Percentiles rank a stretch among this genome's conserved stretches.
Conservation (phyloP, 2,113 vertebrate genomes). For the Origma solitaria region DNA sequence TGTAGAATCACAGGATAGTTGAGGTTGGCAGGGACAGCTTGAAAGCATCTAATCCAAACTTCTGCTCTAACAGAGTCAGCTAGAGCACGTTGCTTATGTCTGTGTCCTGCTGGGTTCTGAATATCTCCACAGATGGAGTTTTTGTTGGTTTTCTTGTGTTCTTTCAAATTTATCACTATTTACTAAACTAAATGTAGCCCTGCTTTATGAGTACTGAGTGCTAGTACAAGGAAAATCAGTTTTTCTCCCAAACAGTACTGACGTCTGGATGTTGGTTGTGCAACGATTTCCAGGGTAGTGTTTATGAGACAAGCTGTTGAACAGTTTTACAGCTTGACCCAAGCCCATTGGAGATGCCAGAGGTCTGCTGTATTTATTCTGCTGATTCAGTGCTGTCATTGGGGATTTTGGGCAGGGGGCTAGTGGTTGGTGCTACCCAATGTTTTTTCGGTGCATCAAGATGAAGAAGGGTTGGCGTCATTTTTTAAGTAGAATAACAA, state of each 20-base stretch:
- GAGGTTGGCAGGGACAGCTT: neutral
- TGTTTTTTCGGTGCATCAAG: neutral
- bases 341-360: neutral
- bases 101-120: neutral
- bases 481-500: neutral
- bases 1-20: neutral
- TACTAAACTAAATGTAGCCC: neutral
- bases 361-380: neutral
- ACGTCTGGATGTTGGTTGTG: neutral
- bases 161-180: neutral
- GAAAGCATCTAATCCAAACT: neutral
- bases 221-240: neutral
- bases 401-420: neutral
- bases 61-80: neutral
- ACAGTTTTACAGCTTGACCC: neutral
- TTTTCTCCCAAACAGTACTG: neutral
- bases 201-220: neutral
- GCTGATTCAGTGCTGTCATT: neutral
- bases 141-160: neutral
- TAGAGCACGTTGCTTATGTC: neutral
- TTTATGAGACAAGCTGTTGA: neutral
- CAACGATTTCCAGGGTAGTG: neutral
- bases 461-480: neutral
- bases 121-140: neutral
- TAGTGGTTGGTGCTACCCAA: fast-evolving